Conservation (phyloP, 2,888 invertebrate genomes). For the Timandra comae region DNA sequence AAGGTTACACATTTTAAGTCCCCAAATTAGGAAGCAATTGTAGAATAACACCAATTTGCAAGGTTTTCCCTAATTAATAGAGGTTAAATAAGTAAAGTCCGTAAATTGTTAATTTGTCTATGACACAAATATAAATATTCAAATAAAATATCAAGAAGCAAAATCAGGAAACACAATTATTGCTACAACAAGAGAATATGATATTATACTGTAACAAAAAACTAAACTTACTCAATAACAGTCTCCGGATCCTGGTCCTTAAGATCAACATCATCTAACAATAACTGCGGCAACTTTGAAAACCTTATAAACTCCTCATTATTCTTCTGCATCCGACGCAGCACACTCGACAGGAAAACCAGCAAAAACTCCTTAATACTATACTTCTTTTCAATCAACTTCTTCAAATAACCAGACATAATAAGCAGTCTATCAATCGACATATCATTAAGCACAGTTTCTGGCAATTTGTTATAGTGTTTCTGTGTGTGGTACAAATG, state of each 20-base stretch:
- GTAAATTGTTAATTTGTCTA: no score
- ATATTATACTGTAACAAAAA: no score
- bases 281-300: slow-evolving; percentile 71
- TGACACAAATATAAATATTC: no score
- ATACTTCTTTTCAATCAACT: slow-evolving; percentile 72
- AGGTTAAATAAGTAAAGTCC: no score
- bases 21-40: no score
- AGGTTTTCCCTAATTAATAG: no score
- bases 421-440: slow-evolving; percentile 49
- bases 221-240: slow-evolving; percentile 76
- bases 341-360: slow-evolving; percentile 71
- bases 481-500: slow-evolving; percentile 82
- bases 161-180: no score
- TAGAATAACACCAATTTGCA: no score
- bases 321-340: slow-evolving; percentile 69
- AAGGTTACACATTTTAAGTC: no score
- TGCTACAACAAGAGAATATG: no score
- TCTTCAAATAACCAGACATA: slow-evolving; percentile 63
- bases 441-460: slow-evolving; percentile 68
- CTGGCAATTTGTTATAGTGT: slow-evolving; percentile 65
- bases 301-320: slow-evolving; percentile 63
- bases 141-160: no score
- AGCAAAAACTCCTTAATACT: slow-evolving; percentile 75
- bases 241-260: slow-evolving; percentile 70
- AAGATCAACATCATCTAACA: slow-evolving; percentile 79